A percentile compares a stretch with the other conserved stretches of the same genome.
phyloP scores from a whole-genome alignment of 2,797 vertebrate species.

The Cyclopterus lumpus region DNA sequence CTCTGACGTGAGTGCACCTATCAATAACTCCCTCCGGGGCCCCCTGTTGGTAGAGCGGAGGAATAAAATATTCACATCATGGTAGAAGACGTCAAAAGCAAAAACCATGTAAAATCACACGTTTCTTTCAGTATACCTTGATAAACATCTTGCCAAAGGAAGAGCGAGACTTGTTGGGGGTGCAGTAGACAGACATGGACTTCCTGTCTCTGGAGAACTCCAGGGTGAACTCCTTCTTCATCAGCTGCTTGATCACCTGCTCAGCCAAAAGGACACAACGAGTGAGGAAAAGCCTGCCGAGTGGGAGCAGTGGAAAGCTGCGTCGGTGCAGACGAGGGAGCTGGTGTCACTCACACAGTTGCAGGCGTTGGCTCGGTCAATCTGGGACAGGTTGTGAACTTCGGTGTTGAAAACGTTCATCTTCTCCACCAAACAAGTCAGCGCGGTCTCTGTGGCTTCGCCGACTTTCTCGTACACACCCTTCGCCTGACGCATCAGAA shows the following conservation, averaged over 20 bases:
- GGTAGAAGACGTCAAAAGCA: background rate
- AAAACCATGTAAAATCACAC: background rate
- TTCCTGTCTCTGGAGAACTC: conserved; percentile 98
- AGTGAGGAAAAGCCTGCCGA: conserved; percentile 48
- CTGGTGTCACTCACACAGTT: conserved; percentile 89
- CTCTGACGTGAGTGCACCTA: conserved; percentile 91
- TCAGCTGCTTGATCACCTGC: conserved; percentile 97
- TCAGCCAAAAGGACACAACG: conserved; percentile 11
- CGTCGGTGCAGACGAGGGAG: conserved; percentile 15
- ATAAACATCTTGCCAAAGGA: conserved; percentile 96
- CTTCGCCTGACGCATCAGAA: conserved; percentile 84
- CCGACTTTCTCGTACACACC: conserved; percentile 97
- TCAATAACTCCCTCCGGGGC: conserved; percentile 97
- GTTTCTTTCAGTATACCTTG: conserved; percentile 82
- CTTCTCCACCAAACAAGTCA: conserved; percentile 96
- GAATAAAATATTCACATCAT: background rate
- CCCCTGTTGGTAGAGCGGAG: conserved; percentile 80
- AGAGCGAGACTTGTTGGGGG: conserved; percentile 91
- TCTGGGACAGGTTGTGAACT: conserved; percentile 89
- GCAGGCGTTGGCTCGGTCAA: conserved; percentile 96
- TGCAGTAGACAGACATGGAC: conserved; percentile 98
- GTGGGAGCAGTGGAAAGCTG: conserved; percentile 6
- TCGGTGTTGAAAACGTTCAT: conserved; percentile 98
- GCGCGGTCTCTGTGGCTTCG: conserved; percentile 96
- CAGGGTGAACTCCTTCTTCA: conserved; percentile 97